A percentile compares a stretch with the other conserved stretches of the same genome.
These are phyloP conservation scores for Ailuropoda melanoleuca DNA, from an alignment of 2,113 vertebrate species.

Conservation along the genomic window DNA sequence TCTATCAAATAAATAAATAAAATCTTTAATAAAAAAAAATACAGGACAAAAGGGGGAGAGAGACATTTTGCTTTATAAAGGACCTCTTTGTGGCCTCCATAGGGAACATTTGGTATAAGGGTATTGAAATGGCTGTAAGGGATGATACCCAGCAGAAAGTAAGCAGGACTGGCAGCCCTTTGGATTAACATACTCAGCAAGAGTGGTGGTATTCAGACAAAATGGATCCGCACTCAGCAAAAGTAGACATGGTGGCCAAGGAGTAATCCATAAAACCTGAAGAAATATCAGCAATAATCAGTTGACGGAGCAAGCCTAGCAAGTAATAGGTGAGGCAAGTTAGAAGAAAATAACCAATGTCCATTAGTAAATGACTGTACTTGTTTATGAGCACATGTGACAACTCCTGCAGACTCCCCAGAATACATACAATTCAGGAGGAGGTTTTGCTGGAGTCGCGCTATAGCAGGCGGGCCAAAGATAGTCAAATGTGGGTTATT, in stretches of 20 bases:
- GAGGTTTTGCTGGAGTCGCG: neutral
- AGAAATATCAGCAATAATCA: neutral
- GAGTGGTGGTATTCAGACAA: neutral
- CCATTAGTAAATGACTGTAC: neutral
- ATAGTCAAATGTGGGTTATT: neutral
- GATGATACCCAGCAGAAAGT: neutral
- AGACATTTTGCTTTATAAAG: neutral
- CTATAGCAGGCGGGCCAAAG: neutral
- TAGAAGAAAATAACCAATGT: neutral
- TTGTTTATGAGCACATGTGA: neutral
- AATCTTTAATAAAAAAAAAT: neutral
- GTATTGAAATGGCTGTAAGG: neutral
- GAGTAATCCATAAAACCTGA: neutral
- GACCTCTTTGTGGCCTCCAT: neutral
- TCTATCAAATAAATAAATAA: neutral
- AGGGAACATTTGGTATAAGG: neutral
- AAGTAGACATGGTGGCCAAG: neutral
- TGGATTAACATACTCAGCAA: neutral
- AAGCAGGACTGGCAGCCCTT: neutral
- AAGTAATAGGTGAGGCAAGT: neutral
- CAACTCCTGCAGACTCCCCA: neutral
- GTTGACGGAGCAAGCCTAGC: neutral
- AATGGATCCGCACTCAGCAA: neutral
- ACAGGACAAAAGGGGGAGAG: neutral
- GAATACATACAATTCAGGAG: neutral